These are phyloP conservation scores for Cosmopolites sordidus DNA, from an alignment of 2,888 invertebrate genomes.

Conservation along the genomic window DNA sequence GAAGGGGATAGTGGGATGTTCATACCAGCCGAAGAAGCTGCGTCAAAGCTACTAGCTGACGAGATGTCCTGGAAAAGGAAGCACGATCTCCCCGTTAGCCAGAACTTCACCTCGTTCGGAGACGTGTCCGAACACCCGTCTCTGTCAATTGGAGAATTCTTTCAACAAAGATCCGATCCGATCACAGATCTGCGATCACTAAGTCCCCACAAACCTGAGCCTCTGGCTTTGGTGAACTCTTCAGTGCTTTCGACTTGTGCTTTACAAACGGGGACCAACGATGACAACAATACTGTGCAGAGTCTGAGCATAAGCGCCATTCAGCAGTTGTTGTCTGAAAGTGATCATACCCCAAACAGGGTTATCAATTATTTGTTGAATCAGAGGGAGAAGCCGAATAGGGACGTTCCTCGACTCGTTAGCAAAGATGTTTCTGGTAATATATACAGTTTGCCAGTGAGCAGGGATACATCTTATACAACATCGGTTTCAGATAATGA, in stretches of 20 bases:
- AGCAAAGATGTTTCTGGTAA: conserved; percentile 6
- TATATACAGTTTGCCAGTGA: conserved; percentile 26
- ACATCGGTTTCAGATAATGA: conserved; percentile 33
- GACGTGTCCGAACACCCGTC: conserved; percentile 6
- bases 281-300: conserved; percentile 9
- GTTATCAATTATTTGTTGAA: conserved; percentile 13
- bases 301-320: conserved; percentile 36
- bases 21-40: conserved; percentile 43
- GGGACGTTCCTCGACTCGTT: not conserved
- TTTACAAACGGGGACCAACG: not conserved
- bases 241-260: conserved; percentile 2
- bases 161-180: conserved; percentile 47
- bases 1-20: conserved; percentile 33
- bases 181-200: conserved; percentile 37
- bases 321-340: conserved; percentile 27
- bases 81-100: conserved; percentile 34
- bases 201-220: conserved; percentile 35
- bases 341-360: conserved; percentile 30
- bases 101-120: conserved; percentile 23
- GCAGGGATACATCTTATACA: conserved; percentile 33
- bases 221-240: conserved; percentile 35
- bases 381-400: conserved; percentile 6
- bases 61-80: conserved; percentile 47
- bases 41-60: conserved; percentile 45
- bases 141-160: conserved; percentile 50